Evolutionary conservation across 1,140 invertebrate species (phyloP), one percentile per base, ranked within the genome.

Genomic region (Bombus affinis): DNA sequence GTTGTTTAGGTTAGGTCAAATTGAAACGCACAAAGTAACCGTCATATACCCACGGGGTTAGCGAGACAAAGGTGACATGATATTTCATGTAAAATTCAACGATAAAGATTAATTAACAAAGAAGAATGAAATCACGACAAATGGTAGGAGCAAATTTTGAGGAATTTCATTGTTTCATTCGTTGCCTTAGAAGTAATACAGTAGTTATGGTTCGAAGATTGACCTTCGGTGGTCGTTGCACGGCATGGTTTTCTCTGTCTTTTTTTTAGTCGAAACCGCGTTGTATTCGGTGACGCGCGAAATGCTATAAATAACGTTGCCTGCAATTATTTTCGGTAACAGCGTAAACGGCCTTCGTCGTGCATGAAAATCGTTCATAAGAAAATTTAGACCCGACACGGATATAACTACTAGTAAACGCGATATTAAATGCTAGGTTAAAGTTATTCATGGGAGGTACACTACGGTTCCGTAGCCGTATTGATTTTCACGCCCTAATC

Each of bases 401-500:
- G 62, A n/a, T 39, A 42, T 65, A 57, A 70, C 15, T 32, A 12
- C 47, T 37, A 42, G 32, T 42, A 47, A 85, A 80, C 57, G 53
- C 83, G 68, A 85, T 81, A 75, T 44, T 53, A 62, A 81, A 86
- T 90, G 88, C 85, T 92, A 92, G 92, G 92, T 92, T 91, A 89
- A 90, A 83, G 72, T 91, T 89, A 89, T 88, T 88, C 90, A 89
- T 89, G 91, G 89, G 86, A 91, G 86, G 87, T 87, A 81, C 88
- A 91, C 92, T 84, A 92, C 88, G 88, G 90, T 89, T 91, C 84
- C 70, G 77, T 89, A 86, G 81, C 86, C 90, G 93, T 95, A 95
- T 95, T 95, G 94, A 95, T 95, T 95, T 95, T 95, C 92, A 92
- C 91, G 92, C 92, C 91, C 93, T 91, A 92, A 93, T 94, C 90